phyloP scores from a whole-genome alignment of 2,797 vertebrate species.

The Lateolabrax maculatus region DNA sequence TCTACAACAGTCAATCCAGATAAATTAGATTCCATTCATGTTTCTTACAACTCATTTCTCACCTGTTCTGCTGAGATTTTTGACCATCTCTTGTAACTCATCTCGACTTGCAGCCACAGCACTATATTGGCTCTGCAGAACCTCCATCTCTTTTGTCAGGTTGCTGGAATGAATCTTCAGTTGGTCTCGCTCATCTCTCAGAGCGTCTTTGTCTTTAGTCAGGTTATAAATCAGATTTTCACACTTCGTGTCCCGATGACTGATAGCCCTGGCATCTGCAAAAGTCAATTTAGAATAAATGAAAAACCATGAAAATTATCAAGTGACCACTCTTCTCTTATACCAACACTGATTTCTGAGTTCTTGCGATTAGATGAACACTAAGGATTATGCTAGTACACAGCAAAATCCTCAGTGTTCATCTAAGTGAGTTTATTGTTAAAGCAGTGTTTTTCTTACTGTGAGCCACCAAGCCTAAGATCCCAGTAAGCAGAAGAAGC shows the following conservation, averaged over 20 bases:
- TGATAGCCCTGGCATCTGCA: constrained; percentile 28
- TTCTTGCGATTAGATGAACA: neutral
- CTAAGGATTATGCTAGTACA: neutral
- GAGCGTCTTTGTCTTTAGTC: constrained; percentile 21
- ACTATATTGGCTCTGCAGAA: constrained; percentile 33
- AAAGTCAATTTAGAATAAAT: neutral
- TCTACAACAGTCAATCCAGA: constrained; percentile 7
- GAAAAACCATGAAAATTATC: neutral
- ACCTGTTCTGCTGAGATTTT: constrained; percentile 20
- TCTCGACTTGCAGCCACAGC: constrained; percentile 7
- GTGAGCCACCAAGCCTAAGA: constrained; percentile 27
- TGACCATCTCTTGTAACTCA: constrained; percentile 22
- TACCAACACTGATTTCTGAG: neutral
- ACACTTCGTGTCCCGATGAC: neutral
- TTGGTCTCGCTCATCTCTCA: constrained; percentile 37
- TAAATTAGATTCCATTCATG: neutral
- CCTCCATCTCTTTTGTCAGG: constrained; percentile 28
- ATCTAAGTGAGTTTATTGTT: too few relatives aligned
- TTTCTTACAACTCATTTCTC: neutral
- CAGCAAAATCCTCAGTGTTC: too few relatives aligned
- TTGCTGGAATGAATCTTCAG: constrained; percentile 14
- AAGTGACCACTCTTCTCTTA: neutral
- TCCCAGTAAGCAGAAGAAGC: constrained; percentile 51
- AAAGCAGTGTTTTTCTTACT: constrained; percentile 42
- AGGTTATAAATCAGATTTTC: constrained; percentile 26